Evolutionary conservation across 2,113 vertebrate species (phyloP), one percentile per base, ranked within the genome.

Genomic region (Empidonax traillii): DNA sequence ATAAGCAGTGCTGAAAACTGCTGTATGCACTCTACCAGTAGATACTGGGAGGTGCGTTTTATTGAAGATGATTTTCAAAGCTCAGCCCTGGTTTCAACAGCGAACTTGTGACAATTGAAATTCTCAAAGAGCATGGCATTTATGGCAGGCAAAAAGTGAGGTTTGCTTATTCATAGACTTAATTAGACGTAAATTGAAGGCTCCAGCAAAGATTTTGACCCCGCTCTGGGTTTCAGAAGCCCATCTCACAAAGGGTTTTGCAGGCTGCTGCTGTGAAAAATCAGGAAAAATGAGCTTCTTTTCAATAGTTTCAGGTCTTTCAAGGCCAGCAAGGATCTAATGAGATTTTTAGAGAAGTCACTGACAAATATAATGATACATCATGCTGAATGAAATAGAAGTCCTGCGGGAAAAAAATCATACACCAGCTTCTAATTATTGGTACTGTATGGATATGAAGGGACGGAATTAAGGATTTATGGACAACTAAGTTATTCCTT

Each of bases 291-390:
- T 14, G 98, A 99, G 8, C 97, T 99, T 55, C 98, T 98, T 28
- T 99, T 99, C 96, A 98, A 98, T 92, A 98, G 98, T 44, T 98
- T 98, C 12, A 89, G 98, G 41, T 98, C 98, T 21, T 98, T 98
- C 86, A 98, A 99, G 98, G 98, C 98, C 98, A 99, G 43, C 96
- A 98, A 43, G 98, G 98, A 95, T 99, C 98, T 97, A 99, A 99
- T 24, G 99, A 99, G 94, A 98, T 98, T 97, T 99, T 99, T 98
- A 93, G 98, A 77, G 98, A 98, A 3, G 98, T 98, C 79, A 98
- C 99, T 62, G 99, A 99, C 97, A 99, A 98, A 83, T 98, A 97
- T 39, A 99, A 99, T 12, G 98, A 99, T 30, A 98, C 47, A 33
- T 25, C 63, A 90, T 85, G 43, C 62, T 85, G 81, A 85, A 95